Conservation (phyloP, 2,888 invertebrate genomes). For the Rhagium mordax region DNA sequence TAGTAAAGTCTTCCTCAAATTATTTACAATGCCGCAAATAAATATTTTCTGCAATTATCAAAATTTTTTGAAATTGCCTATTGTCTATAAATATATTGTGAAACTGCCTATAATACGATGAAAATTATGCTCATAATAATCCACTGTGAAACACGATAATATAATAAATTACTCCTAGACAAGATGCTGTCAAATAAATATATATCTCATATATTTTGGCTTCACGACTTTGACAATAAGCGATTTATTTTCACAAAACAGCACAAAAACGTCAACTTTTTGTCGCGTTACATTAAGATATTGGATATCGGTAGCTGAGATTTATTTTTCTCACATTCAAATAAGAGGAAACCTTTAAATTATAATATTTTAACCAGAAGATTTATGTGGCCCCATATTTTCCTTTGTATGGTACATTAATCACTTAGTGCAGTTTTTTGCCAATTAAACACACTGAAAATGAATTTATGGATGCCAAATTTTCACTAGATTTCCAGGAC, state of each 20-base stretch:
- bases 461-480: neutral
- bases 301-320: constrained; percentile 46
- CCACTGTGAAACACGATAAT: too few relatives aligned
- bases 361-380: constrained; percentile 38
- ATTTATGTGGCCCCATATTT: constrained; percentile 6
- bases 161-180: neutral
- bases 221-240: constrained; percentile 40
- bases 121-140: neutral
- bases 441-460: neutral
- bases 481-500: too few relatives aligned
- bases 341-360: constrained; percentile 42
- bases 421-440: neutral
- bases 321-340: constrained; percentile 45
- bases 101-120: too few relatives aligned
- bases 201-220: constrained; percentile 32
- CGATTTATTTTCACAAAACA: constrained; percentile 43
- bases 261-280: constrained; percentile 45
- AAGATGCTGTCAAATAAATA: constrained; percentile 7
- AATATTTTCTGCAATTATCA: too few relatives aligned
- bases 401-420: constrained; percentile 3
- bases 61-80: too few relatives aligned
- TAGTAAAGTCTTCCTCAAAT: too few relatives aligned
- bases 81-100: too few relatives aligned
- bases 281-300: constrained; percentile 48
- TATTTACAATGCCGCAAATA: too few relatives aligned